Conservation (phyloP, 2,113 vertebrate genomes). For the Zeus faber region DNA sequence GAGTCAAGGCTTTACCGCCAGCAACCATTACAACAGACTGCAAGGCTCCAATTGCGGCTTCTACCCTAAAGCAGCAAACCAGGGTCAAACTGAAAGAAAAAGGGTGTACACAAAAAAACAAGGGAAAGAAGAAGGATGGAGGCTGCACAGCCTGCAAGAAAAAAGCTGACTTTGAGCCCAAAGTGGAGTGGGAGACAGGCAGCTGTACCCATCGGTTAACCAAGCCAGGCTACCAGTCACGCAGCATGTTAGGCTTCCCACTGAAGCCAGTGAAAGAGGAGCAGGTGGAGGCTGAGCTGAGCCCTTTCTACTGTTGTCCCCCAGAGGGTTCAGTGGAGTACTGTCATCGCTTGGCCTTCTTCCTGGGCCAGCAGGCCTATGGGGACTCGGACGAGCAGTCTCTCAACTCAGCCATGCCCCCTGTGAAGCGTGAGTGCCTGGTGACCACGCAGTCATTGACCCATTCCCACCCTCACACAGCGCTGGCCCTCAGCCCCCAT, state of each 20-base stretch:
- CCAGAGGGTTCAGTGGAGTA: conserved; percentile 78
- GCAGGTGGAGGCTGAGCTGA: conserved; percentile 70
- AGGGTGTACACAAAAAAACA: conserved; percentile 44
- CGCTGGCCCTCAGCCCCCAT: conserved; percentile 71
- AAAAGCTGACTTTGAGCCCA: conserved; percentile 66
- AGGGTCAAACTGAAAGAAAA: conserved; percentile 69
- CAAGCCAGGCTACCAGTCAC: conserved; percentile 70
- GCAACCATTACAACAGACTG: conserved; percentile 57
- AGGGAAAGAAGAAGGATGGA: conserved; percentile 45
- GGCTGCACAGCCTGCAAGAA: conserved; percentile 77
- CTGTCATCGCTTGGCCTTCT: conserved; percentile 87
- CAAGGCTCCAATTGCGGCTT: conserved; percentile 19
- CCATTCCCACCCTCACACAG: conserved; percentile 67
- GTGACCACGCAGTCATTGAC: conserved; percentile 64
- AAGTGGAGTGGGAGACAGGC: conserved; percentile 67
- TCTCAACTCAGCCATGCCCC: conserved; percentile 57
- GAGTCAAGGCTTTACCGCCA: conserved; percentile 56
- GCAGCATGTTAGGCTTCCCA: conserved; percentile 68
- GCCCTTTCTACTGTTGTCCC: conserved; percentile 76
- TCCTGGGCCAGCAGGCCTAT: conserved; percentile 79
- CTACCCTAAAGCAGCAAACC: conserved; percentile 34
- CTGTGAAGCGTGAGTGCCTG: conserved; percentile 91
- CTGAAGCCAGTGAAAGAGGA: conserved; percentile 75
- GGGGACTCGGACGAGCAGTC: conserved; percentile 55
- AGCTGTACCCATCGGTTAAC: conserved; percentile 53